Base-by-base conservation (phyloP, 2,888 invertebrate species). In the Ophion slaviceki region DNA sequence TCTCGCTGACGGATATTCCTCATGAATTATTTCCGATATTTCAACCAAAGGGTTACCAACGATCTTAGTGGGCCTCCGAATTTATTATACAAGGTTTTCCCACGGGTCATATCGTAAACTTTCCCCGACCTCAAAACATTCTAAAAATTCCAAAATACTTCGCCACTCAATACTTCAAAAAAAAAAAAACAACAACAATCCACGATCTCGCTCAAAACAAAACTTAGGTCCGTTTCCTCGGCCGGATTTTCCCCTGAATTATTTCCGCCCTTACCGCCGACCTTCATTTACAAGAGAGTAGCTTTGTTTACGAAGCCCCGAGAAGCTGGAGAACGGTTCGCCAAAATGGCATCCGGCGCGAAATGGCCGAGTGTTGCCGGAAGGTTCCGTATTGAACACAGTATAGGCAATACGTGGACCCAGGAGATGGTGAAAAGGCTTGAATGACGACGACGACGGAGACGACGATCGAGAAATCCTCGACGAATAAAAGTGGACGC, bases 371-470 rank as follows among this genome's bases (percentile, higher is more conserved):
- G 11, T 32, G 53, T 20, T n/a, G 36, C 53, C 36, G 47, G 75
- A 75, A 76, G 53, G 66, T 76, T 53, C 20, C 76, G 74, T 62
- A 62, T 28, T 45, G 17, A 20, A 66, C 28, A 61, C 20, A 62
- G 53, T 14, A 76, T 36, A 28, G 40, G 28, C 24, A 36, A 45
- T 45, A 47, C 24, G 53, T 61, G n/a, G 61, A 66, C 66, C 53
- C 17, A 53, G 53, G 53, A 76, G 66, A 76, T 47, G 53, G 66
- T 76, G 76, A 66, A 76, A 57, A 76, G 66, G 24, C 36, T 76
- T 66, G 76, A 76, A 76, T 66, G 76, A 76, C 84, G 76, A 80
- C 66, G 72, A 76, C 76, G 76, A 53, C 14, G 53, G 4, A 2
- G 3, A 53, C 53, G 53, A 53, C 40, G 40, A 28, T 28, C 28